Evolutionary conservation across 1,140 invertebrate species (phyloP).

Genomic region (Bombus polaris): DNA sequence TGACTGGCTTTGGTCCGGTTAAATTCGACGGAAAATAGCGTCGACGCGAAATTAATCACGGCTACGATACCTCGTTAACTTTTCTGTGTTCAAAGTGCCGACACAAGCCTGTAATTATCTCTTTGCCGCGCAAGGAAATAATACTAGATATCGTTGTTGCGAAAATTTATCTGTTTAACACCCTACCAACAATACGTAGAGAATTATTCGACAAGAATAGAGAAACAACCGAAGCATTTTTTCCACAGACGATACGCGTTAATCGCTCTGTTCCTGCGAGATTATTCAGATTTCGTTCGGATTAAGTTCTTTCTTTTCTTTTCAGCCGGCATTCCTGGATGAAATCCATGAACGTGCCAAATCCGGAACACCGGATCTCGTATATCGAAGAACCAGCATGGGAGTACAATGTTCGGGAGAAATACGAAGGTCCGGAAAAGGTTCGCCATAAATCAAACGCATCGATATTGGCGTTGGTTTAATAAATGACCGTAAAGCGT

Average conservation of each 20-base stretch:
- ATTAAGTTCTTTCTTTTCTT: neutral
- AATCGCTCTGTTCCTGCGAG: neutral
- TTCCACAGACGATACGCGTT: neutral
- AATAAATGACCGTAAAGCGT: constrained; percentile 22
- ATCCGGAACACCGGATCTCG: neutral
- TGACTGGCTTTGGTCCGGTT: neutral
- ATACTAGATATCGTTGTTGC: neutral
- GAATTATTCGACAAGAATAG: neutral
- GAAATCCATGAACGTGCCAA: neutral
- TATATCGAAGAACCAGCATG: neutral
- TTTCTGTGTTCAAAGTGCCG: neutral
- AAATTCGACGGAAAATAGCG: constrained; percentile 41
- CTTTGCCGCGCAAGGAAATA: neutral
- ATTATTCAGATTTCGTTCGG: constrained; percentile 6
- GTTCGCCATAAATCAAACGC: constrained; percentile 36
- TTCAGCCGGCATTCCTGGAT: neutral
- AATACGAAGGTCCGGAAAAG: neutral
- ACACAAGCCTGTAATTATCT: neutral
- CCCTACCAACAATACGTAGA: neutral
- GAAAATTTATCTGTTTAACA: neutral
- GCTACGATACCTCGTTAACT: constrained; percentile 16
- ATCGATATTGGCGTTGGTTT: constrained; percentile 38
- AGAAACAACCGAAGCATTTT: neutral
- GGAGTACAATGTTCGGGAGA: neutral
- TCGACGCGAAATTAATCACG: constrained; percentile 22